Conservation (phyloP, 2,113 vertebrate genomes). For the Sapayoa aenigma region DNA sequence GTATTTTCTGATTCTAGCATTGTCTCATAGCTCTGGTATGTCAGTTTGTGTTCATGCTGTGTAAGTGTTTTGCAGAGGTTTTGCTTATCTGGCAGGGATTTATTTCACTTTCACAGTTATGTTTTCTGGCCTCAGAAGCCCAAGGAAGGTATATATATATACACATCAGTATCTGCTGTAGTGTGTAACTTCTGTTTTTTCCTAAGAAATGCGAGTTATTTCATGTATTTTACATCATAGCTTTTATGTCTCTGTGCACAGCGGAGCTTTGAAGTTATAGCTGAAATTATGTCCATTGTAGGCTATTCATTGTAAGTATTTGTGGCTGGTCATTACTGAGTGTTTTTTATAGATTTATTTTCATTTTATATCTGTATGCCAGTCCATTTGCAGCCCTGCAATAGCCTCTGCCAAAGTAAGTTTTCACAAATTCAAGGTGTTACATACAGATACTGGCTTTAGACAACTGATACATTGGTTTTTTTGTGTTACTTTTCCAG, state of each 20-base stretch:
- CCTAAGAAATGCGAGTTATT: neutral
- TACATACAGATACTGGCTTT: neutral
- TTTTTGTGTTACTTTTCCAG: neutral
- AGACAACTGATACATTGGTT: neutral
- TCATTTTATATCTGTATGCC: neutral
- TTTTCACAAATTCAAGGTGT: neutral
- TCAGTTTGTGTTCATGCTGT: constrained; percentile 61
- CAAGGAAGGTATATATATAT: neutral
- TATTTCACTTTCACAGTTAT: constrained; percentile 65
- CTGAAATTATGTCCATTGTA: neutral
- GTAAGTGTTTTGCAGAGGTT: constrained; percentile 55
- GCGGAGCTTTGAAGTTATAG: neutral
- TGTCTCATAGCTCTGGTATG: constrained; percentile 72
- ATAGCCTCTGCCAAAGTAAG: neutral
- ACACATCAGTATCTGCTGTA: neutral
- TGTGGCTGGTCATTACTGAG: neutral
- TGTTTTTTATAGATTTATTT: neutral
- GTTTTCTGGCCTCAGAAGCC: neutral
- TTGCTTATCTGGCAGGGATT: constrained; percentile 52
- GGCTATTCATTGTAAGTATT: neutral
- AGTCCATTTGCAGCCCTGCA: neutral
- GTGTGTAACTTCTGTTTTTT: neutral
- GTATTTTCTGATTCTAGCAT: constrained; percentile 55
- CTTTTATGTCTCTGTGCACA: neutral
- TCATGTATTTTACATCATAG: neutral